Evolutionary conservation across 2,797 vertebrate species (phyloP).

Genomic region (Salarias fasciatus): DNA sequence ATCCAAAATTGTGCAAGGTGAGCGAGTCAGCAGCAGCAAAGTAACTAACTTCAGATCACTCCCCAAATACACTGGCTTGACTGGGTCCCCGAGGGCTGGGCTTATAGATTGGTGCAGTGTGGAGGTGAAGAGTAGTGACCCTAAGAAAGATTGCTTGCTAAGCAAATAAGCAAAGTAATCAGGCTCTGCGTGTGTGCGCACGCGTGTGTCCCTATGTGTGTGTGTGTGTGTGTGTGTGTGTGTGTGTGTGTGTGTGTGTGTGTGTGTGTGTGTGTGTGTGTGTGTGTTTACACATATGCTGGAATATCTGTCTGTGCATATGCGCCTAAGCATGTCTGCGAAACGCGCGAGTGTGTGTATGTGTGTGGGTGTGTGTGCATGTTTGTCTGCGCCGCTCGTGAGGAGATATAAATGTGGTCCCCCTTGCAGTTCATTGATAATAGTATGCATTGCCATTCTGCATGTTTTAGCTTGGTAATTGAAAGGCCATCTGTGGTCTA

Average conservation of each 20-base stretch:
- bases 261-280: too few species aligned
- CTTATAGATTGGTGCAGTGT: slow-evolving; percentile 65
- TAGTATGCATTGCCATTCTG: slow-evolving; percentile 72
- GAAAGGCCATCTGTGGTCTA: slow-evolving; percentile 77
- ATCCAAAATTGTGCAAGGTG: slow-evolving; percentile 19
- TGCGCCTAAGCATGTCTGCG: background rate
- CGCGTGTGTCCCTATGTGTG: slow-evolving; percentile 18
- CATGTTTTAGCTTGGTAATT: slow-evolving; percentile 76
- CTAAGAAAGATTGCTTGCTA: slow-evolving; percentile 68
- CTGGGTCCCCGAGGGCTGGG: slow-evolving; percentile 43
- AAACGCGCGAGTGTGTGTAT: background rate
- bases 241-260: too few species aligned
- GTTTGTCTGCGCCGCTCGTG: slow-evolving; percentile 20
- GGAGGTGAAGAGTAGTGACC: slow-evolving; percentile 61
- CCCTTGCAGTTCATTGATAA: slow-evolving; percentile 70
- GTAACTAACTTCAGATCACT: slow-evolving; percentile 55
- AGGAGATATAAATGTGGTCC: slow-evolving; percentile 37
- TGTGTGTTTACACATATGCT: background rate
- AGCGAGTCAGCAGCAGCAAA: slow-evolving; percentile 43
- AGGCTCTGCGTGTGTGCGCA: slow-evolving; percentile 22
- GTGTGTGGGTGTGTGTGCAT: slow-evolving; percentile 6
- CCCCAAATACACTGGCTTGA: slow-evolving; percentile 43
- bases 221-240: too few species aligned
- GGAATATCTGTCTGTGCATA: slow-evolving; percentile 22
- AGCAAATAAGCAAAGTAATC: slow-evolving; percentile 75